Percentiles rank a stretch among this genome's conserved stretches.
These are phyloP conservation scores for Platygyra sinensis DNA, from an alignment of 64 coral and sea anemone genomes.

Conservation along the genomic window DNA sequence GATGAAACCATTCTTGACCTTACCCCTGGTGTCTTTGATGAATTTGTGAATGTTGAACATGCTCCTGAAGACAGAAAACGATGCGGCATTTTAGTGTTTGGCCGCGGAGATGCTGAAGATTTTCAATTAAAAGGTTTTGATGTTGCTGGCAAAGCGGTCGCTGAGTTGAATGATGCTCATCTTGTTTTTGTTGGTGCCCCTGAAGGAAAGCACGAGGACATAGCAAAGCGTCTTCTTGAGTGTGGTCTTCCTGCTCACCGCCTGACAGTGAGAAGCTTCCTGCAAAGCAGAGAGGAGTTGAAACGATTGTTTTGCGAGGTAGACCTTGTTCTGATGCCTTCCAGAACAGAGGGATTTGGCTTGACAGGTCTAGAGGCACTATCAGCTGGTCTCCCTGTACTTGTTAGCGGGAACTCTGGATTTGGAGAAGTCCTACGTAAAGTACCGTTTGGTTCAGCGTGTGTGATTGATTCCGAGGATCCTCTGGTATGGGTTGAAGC, in stretches of 20 bases:
- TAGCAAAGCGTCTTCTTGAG: too few species aligned
- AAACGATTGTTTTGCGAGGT: too few species aligned
- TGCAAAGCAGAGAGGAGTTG: too few species aligned
- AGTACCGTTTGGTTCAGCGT: not conserved
- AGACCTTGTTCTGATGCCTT: too few species aligned
- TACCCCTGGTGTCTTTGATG: not conserved
- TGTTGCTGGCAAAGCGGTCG: constrained; percentile 13
- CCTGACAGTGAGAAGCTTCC: too few species aligned
- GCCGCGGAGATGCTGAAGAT: not conserved
- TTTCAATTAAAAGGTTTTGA: constrained; percentile 11
- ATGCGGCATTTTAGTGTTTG: not conserved
- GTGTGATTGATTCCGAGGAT: constrained; percentile 2
- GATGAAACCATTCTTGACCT: not conserved
- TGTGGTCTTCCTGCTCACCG: too few species aligned
- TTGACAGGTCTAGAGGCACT: too few species aligned
- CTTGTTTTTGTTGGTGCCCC: too few species aligned
- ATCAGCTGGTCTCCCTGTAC: too few species aligned
- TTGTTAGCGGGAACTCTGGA: not conserved
- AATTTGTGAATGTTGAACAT: not conserved
- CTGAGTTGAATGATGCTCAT: not conserved
- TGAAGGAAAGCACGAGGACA: too few species aligned
- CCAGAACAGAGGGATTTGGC: too few species aligned
- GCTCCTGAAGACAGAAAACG: not conserved
- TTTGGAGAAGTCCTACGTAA: constrained; percentile 15
- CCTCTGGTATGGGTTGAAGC: not conserved